phyloP scores from a whole-genome alignment of 2,888 invertebrate species.

The Hypomecis punctinalis region DNA sequence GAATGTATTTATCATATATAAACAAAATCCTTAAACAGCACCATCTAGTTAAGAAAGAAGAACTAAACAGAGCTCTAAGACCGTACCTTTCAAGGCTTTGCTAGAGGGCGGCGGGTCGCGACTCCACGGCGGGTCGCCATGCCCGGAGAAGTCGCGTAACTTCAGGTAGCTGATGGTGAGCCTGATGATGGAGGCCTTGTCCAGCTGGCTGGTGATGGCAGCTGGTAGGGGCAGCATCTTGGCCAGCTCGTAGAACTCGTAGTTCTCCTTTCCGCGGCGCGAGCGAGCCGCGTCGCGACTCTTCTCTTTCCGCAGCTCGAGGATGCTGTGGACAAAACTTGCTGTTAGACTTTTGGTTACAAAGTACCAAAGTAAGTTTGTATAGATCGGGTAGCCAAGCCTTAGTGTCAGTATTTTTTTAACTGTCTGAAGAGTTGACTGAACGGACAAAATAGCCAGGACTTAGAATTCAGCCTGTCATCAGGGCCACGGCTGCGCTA shows the following conservation, averaged over 20 bases:
- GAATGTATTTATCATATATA: too few species aligned
- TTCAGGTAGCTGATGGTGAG: constrained; percentile 98
- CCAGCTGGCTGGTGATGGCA: constrained; percentile 96
- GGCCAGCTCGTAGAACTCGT: constrained; percentile 98
- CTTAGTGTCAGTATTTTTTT: too few species aligned
- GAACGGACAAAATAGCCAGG: too few species aligned
- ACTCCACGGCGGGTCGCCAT: constrained; percentile 98
- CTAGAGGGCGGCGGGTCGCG: constrained; percentile 91
- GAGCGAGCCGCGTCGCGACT: constrained; percentile 96
- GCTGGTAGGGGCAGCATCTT: constrained; percentile 96
- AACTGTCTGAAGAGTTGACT: too few species aligned
- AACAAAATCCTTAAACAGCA: too few species aligned
- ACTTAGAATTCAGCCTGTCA: too few species aligned
- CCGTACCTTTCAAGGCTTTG: constrained; percentile 93
- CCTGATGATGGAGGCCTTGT: constrained; percentile 98
- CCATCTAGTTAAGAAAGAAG: too few species aligned
- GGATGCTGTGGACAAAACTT: constrained; percentile 89
- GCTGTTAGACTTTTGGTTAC: constrained; percentile 49
- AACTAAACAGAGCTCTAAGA: too few species aligned
- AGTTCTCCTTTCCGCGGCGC: constrained; percentile 96
- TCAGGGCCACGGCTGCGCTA: too few species aligned
- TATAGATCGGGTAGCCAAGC: too few species aligned
- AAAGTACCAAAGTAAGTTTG: too few species aligned
- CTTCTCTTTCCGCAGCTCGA: constrained; percentile 97
- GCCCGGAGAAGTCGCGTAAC: constrained; percentile 96